A percentile compares a stretch with the other conserved stretches of the same genome.
These are phyloP conservation scores for Tinea trinotella DNA, from an alignment of 2,888 invertebrate genomes.

Conservation along the genomic window DNA sequence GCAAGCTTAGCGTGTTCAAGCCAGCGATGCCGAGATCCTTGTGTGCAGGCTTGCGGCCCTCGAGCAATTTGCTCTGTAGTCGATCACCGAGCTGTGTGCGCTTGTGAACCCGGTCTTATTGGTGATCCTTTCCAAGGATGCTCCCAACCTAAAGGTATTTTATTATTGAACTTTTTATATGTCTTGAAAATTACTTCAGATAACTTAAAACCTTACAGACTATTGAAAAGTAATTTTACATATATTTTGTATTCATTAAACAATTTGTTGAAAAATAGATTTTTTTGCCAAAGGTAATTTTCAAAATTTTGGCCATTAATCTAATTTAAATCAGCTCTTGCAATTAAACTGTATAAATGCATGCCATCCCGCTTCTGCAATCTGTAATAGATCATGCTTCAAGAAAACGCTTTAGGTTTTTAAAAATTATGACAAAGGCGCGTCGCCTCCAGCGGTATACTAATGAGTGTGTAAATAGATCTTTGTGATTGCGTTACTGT, in stretches of 20 bases:
- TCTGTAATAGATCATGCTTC: constrained; percentile 63
- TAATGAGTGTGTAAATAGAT: constrained; percentile 45
- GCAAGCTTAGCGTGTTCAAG: constrained; percentile 75
- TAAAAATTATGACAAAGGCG: constrained; percentile 36
- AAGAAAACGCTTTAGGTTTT: constrained; percentile 40
- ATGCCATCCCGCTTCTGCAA: constrained; percentile 62
- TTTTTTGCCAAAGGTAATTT: constrained; percentile 17
- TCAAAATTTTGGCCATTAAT: neutral
- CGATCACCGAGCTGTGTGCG: constrained; percentile 77
- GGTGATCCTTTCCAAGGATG: constrained; percentile 77
- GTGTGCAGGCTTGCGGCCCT: constrained; percentile 76
- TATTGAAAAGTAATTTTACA: neutral
- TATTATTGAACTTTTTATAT: neutral
- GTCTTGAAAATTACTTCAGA: neutral
- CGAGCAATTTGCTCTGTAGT: constrained; percentile 72
- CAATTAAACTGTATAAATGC: constrained; percentile 29
- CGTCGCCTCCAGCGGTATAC: constrained; percentile 63
- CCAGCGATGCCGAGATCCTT: constrained; percentile 77
- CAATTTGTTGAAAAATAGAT: neutral
- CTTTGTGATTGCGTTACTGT: constrained; percentile 46
- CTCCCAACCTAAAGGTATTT: constrained; percentile 53
- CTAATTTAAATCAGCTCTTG: neutral
- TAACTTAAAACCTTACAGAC: no score
- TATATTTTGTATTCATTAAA: neutral
- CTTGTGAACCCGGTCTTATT: constrained; percentile 72